These are phyloP conservation scores for Harpalus rubripes DNA, from an alignment of 2,888 invertebrate species.

Conservation along the genomic window DNA sequence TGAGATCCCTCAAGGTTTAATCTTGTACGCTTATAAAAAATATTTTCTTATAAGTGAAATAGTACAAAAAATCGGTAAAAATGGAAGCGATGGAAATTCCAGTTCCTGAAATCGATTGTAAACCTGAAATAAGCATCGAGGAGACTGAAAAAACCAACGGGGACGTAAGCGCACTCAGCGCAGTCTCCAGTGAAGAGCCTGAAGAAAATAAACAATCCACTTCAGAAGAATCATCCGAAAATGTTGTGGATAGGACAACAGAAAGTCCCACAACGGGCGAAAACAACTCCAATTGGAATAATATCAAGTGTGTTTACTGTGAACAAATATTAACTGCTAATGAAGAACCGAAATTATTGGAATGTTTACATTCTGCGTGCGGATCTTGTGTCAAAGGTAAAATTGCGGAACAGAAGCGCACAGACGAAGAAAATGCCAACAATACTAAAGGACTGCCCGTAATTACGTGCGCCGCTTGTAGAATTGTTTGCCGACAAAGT, in stretches of 20 bases:
- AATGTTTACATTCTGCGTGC: slow-evolving; percentile 93
- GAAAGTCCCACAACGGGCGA: slow-evolving; percentile 76
- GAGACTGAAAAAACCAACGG: slow-evolving; percentile 21
- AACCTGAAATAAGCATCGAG: slow-evolving; percentile 10
- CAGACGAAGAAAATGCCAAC: slow-evolving; percentile 76
- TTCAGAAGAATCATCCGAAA: slow-evolving; percentile 38
- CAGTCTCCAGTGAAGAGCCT: slow-evolving; percentile 8
- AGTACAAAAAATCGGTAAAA: slow-evolving; percentile 10
- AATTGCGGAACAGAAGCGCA: slow-evolving; percentile 78
- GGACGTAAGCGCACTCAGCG: background rate
- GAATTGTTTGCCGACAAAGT: slow-evolving; percentile 84
- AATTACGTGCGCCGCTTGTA: slow-evolving; percentile 86
- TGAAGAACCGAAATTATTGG: slow-evolving; percentile 89
- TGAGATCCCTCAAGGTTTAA: background rate
- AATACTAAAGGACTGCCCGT: slow-evolving; percentile 69
- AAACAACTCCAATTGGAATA: slow-evolving; percentile 71
- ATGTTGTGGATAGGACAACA: slow-evolving; percentile 48
- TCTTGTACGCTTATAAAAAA: background rate
- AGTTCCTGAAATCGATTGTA: slow-evolving; percentile 47
- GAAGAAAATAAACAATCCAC: slow-evolving; percentile 11
- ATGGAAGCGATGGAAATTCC: slow-evolving; percentile 38
- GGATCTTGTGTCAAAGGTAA: slow-evolving; percentile 86
- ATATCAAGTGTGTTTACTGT: slow-evolving; percentile 76
- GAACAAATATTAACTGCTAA: slow-evolving; percentile 78
- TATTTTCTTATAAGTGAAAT: slow-evolving; percentile 27